Conservation (phyloP, 2,113 vertebrate species). For the Proteles cristata region DNA sequence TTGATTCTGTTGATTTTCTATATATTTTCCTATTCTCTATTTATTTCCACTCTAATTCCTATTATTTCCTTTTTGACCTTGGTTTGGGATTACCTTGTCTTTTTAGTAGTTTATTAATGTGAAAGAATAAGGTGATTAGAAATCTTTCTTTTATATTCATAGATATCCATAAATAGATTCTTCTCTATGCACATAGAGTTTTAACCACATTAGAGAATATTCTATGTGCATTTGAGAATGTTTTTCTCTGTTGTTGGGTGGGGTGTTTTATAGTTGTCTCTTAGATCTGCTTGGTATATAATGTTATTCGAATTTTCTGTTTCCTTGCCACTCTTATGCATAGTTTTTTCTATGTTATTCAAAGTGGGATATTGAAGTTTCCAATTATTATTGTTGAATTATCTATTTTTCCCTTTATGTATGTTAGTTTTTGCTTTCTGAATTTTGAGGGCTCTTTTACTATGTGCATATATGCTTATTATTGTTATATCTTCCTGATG, state of each 20-base stretch:
- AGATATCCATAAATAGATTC: neutral
- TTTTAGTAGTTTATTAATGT: neutral
- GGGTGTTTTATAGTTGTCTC: neutral
- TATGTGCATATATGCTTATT: neutral
- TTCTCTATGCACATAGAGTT: neutral
- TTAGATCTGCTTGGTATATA: neutral
- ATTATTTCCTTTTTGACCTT: neutral
- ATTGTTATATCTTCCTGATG: neutral
- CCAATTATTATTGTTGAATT: neutral
- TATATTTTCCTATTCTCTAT: neutral
- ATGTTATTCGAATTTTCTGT: neutral
- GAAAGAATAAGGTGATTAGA: neutral
- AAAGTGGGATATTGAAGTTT: neutral
- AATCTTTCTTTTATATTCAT: neutral
- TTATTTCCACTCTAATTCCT: neutral
- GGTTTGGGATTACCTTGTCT: neutral
- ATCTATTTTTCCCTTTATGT: neutral
- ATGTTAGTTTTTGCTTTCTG: neutral
- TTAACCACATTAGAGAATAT: neutral
- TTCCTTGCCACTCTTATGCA: neutral
- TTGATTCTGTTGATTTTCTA: neutral
- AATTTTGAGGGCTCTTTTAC: neutral
- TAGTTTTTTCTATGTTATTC: neutral
- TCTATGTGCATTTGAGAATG: neutral
- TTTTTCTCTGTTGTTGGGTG: neutral